Evolutionary conservation across 1,140 invertebrate species (phyloP).

Genomic region (Cylas formicarius): DNA sequence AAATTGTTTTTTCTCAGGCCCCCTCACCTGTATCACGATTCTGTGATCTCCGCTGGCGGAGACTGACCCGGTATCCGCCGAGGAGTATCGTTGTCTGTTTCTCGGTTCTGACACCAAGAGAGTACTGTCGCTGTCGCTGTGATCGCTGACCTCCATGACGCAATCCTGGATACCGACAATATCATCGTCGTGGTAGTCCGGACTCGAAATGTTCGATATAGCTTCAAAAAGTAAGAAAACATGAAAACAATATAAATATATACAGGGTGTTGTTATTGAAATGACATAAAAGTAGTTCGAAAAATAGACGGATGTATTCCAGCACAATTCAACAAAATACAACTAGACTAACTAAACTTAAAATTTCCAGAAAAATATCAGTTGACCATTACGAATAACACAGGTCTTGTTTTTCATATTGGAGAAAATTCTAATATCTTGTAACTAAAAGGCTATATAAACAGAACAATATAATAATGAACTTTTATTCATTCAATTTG

Average conservation of each 20-base stretch:
- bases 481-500: no score
- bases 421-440: no score
- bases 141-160: constrained; percentile 78
- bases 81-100: constrained; percentile 45
- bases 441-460: no score
- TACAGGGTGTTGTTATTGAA: not conserved
- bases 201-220: constrained; percentile 79
- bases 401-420: no score
- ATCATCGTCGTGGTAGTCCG: constrained; percentile 74
- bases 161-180: constrained; percentile 59
- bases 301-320: not conserved
- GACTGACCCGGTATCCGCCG: constrained; percentile 42
- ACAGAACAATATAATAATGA: no score
- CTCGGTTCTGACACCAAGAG: constrained; percentile 68
- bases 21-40: constrained; percentile 78
- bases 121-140: constrained; percentile 74
- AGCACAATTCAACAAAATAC: no score
- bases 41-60: constrained; percentile 57
- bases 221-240: constrained; percentile 53
- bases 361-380: no score
- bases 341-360: no score
- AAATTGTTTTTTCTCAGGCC: constrained; percentile 58
- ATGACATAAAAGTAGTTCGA: not conserved
- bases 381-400: no score
- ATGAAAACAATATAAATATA: not conserved